Evolutionary conservation across 2,888 invertebrate genomes (phyloP).

Genomic region (Lysandra coridon): DNA sequence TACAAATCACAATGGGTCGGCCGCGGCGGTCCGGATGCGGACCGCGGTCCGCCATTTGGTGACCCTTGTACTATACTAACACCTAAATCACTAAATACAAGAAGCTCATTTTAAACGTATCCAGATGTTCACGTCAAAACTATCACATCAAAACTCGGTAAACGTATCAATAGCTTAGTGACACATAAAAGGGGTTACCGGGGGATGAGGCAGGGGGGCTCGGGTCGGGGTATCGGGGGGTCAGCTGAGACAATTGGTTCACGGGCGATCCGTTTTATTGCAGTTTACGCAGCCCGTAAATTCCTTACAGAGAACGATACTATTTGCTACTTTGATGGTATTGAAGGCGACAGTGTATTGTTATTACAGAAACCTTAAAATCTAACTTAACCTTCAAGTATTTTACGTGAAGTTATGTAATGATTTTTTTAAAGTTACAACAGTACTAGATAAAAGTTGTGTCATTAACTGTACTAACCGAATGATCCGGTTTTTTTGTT

Average conservation of each 20-base stretch:
- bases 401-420: too few relatives aligned
- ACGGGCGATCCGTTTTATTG: slow-evolving; percentile 22
- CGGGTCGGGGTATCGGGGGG: neutral
- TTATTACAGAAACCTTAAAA: neutral
- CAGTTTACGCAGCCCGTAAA: slow-evolving; percentile 18
- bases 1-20: too few relatives aligned
- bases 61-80: too few relatives aligned
- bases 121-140: neutral
- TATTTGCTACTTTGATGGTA: slow-evolving; percentile 8
- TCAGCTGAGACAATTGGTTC: slow-evolving; percentile 24
- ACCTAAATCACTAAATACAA: too few relatives aligned
- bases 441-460: too few relatives aligned
- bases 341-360: neutral
- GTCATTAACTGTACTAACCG: too few relatives aligned
- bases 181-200: neutral
- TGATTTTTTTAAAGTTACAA: too few relatives aligned
- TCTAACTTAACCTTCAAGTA: too few relatives aligned
- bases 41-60: too few relatives aligned
- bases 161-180: neutral
- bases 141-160: neutral
- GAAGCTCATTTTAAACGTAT: too few relatives aligned
- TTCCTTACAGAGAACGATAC: slow-evolving; percentile 7
- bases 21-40: too few relatives aligned
- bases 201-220: neutral
- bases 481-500: too few relatives aligned